Conservation (phyloP, 2,888 invertebrate species). For the Carabus problematicus region DNA sequence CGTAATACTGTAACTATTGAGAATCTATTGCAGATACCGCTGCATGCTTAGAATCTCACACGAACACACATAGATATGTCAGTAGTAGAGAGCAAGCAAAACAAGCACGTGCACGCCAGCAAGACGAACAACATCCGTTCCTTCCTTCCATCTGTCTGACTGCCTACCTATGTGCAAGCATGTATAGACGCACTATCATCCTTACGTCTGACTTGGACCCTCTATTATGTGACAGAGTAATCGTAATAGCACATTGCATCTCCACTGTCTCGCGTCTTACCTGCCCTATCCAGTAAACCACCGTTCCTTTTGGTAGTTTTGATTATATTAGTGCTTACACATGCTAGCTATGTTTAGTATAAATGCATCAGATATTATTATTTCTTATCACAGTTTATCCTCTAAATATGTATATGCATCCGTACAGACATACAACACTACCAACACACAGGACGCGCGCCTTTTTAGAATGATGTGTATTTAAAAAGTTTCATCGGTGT, state of each 20-base stretch:
- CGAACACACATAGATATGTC: slow-evolving; percentile 15
- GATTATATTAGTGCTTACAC: slow-evolving; percentile 1
- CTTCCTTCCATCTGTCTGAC: neutral
- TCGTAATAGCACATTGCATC: neutral
- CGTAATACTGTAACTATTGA: slow-evolving; percentile 40
- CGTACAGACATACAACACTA: too few relatives aligned
- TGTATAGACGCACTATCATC: neutral
- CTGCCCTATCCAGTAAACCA: neutral
- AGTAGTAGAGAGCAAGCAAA: slow-evolving; percentile 8
- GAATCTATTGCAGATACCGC: slow-evolving; percentile 32
- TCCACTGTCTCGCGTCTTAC: slow-evolving; percentile 2
- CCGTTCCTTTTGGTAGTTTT: neutral
- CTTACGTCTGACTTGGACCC: neutral
- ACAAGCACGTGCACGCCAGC: slow-evolving; percentile 34
- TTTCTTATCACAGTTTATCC: too few relatives aligned
- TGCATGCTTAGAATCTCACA: slow-evolving; percentile 31
- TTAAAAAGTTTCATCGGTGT: slow-evolving; percentile 38
- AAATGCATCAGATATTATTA: too few relatives aligned
- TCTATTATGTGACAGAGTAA: neutral
- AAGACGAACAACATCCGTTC: slow-evolving; percentile 10
- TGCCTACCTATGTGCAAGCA: too few relatives aligned
- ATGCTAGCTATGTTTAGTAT: slow-evolving; percentile 3
- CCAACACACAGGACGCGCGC: neutral
- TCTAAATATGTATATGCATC: too few relatives aligned
- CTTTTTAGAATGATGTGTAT: slow-evolving; percentile 26